phyloP scores from a whole-genome alignment of 2,113 vertebrate species.

The Ptilorrhoa leucosticta region DNA sequence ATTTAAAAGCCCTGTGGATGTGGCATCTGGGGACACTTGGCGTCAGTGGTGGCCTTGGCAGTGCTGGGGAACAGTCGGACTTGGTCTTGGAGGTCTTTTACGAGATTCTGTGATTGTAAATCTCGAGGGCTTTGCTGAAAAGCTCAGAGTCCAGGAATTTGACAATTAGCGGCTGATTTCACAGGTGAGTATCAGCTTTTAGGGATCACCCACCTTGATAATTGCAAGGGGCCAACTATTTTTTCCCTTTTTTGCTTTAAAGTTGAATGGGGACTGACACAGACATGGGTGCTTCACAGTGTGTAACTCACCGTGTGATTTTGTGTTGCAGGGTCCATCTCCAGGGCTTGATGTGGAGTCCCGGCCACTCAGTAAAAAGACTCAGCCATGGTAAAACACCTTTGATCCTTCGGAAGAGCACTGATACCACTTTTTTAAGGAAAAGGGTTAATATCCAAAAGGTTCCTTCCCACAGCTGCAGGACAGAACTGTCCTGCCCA shows the following conservation, averaged over 20 bases:
- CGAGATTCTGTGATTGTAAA: not conserved
- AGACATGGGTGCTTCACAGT: rapidly evolving
- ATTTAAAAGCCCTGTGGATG: not conserved
- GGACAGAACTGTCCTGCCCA: not conserved
- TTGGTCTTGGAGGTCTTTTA: not conserved
- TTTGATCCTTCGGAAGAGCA: not conserved
- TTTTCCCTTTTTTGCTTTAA: not conserved
- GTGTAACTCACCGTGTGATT: not conserved
- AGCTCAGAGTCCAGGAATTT: not conserved
- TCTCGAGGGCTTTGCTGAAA: not conserved
- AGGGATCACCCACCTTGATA: rapidly evolving
- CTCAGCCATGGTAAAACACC: conserved; percentile 47
- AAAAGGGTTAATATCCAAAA: not conserved
- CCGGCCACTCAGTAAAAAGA: not conserved
- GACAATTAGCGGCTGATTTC: not conserved
- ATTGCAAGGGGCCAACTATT: rapidly evolving
- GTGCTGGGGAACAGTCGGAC: not conserved
- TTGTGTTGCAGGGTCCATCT: not conserved
- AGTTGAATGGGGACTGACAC: not conserved
- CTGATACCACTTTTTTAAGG: not conserved
- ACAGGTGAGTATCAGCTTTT: not conserved
- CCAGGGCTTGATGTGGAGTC: not conserved
- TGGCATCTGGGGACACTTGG: not conserved
- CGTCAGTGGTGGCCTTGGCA: not conserved
- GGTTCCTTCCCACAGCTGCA: not conserved